Evolutionary conservation across 2,888 invertebrate genomes (phyloP), one percentile per base, ranked within the genome.

Genomic region (Tricholauxania praeusta): DNA sequence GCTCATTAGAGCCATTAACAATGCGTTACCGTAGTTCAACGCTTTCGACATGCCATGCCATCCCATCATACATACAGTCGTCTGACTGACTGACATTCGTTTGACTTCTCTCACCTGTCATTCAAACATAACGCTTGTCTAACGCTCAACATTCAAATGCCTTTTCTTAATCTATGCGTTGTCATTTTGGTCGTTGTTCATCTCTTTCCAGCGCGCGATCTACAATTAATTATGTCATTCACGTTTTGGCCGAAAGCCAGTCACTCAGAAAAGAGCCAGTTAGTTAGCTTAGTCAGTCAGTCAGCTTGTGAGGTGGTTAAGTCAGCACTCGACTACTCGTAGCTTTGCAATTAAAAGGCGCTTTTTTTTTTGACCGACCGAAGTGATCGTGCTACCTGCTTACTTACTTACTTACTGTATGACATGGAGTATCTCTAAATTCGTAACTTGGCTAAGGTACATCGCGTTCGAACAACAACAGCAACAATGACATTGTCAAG

Each of bases 191-290:
- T 39, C 39, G 39, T 10, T 39, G 39, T 39, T 39, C 39, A 39
- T 39, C 39, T 39, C 39, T 39, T 70, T 62, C 68, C 51, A 57
- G 39, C 63, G 64, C 52, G 62, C 72, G 76, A 79, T 78, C 78
- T 78, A 80, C 82, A 80, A 83, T 83, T 83, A 83, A 83, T 83
- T 83, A 83, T 83, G 83, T 83, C 84, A 83, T 83, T 82, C 84
- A 83, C 82, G 83, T 84, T 66, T 62, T 22, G 19, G 65, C 32
- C 49, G 28, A 67, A 65, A 70, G 65, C 73, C 49, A 32, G 32
- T 32, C 72, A 74, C 71, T 73, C 74, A 72, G 39, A 22, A 39
- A 70, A 52, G 19, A 39, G 39, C 39, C 39, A 39, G 39, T 39
- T 39, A 10, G 39, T 39, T 39, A 39, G 53, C 52, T 32, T 12